Evolutionary conservation across 53 echinoderm and acorn worm genomes (phyloP).

Genomic region (Echinometra lucunter): DNA sequence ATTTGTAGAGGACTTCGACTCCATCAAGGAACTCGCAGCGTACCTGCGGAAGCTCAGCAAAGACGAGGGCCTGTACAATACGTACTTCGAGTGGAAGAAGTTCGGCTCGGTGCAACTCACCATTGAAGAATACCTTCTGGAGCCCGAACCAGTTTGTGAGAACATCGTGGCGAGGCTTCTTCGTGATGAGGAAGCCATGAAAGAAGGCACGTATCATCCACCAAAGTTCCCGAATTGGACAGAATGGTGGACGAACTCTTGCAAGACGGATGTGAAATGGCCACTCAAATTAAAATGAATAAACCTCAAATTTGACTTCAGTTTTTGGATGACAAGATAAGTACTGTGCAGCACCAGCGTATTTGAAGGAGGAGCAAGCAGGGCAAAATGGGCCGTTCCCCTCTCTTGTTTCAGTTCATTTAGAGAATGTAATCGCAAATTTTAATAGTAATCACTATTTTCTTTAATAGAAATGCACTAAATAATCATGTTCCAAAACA

Average conservation of each 20-base stretch:
- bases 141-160: neutral
- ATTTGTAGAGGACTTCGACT: constrained; percentile 11
- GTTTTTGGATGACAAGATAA: neutral
- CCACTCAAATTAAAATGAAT: constrained; percentile 24
- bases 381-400: too few species aligned
- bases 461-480: too few species aligned
- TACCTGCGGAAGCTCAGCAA: constrained; percentile 18
- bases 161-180: neutral
- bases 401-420: too few species aligned
- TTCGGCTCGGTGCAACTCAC: neutral
- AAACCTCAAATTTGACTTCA: neutral
- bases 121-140: neutral
- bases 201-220: neutral
- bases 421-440: too few species aligned
- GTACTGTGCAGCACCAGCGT: too few species aligned
- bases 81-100: constrained; percentile 54
- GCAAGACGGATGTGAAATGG: neutral
- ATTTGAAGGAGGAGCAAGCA: too few species aligned
- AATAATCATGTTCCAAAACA: too few species aligned
- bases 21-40: neutral
- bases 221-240: neutral
- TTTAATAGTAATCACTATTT: too few species aligned
- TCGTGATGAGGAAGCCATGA: neutral
- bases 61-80: constrained; percentile 35
- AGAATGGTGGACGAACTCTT: constrained; percentile 11